Evolutionary conservation across 2,113 vertebrate species (phyloP).

Genomic region (Microtus montanus): DNA sequence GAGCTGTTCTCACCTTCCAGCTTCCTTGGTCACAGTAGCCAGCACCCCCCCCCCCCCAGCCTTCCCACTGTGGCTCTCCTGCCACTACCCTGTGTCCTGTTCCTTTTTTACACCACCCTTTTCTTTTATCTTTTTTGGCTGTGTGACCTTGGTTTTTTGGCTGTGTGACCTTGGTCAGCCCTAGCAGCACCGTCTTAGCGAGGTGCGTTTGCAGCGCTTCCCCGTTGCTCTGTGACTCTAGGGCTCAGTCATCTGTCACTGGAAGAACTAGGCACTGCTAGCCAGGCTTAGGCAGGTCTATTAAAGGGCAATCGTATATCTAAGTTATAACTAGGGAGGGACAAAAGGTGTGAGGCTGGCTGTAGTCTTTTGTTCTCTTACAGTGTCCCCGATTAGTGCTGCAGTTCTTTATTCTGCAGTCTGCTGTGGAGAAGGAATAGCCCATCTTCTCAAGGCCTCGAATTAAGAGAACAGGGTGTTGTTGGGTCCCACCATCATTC

Average conservation of each 20-base stretch:
- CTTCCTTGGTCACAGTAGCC: neutral
- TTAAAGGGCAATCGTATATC: constrained; percentile 6
- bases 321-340: constrained; percentile 2
- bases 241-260: constrained; percentile 16
- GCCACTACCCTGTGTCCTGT: too few relatives aligned
- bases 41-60: neutral
- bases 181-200: neutral
- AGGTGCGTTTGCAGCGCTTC: neutral
- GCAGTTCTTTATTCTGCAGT: neutral
- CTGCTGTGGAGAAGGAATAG: neutral
- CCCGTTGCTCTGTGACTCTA: neutral
- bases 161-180: neutral
- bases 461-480: neutral
- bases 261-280: neutral
- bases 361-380: neutral
- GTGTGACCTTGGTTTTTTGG: constrained; percentile 2
- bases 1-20: too few relatives aligned
- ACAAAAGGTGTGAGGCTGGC: neutral
- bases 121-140: neutral
- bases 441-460: neutral
- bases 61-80: neutral
- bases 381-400: neutral
- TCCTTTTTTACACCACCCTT: neutral
- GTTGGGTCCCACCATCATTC: neutral
- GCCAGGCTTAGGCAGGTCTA: constrained; percentile 5